Conservation (phyloP, 1,140 invertebrate genomes). For the Laodelphax striatellus region DNA sequence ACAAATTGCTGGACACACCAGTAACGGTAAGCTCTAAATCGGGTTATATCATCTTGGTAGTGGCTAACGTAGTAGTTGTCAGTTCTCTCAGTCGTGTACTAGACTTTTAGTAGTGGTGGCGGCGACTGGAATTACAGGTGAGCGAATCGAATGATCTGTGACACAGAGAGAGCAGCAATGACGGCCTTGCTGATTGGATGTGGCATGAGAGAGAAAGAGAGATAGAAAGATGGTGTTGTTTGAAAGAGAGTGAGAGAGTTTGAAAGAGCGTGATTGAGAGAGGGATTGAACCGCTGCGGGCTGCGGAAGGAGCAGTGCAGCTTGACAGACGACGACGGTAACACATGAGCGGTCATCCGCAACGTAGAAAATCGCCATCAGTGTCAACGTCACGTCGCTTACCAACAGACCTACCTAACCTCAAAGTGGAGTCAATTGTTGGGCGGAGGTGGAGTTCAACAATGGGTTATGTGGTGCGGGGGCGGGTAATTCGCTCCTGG, state of each 20-base stretch:
- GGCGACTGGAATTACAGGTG: too few species aligned
- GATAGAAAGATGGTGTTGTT: background rate
- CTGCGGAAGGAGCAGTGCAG: background rate
- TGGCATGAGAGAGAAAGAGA: constrained; percentile 4
- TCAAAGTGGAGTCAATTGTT: constrained; percentile 6
- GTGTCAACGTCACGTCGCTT: background rate
- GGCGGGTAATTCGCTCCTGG: too few species aligned
- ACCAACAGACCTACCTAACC: background rate
- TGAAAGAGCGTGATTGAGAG: background rate
- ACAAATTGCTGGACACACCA: too few species aligned
- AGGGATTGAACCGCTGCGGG: background rate
- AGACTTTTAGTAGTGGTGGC: too few species aligned
- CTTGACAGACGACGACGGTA: background rate
- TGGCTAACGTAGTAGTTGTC: too few species aligned
- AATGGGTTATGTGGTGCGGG: too few species aligned
- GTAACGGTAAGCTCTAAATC: too few species aligned
- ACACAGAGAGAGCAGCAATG: background rate
- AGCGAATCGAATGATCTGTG: background rate
- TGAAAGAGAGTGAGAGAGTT: background rate
- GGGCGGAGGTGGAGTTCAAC: background rate
- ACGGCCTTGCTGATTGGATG: background rate
- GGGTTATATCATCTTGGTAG: too few species aligned
- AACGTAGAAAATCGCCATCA: background rate
- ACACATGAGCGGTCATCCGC: background rate
- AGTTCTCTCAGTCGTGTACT: too few species aligned